A percentile compares a stretch with the other conserved stretches of the same genome.
Evolutionary conservation across 1,140 invertebrate genomes (phyloP).

Genomic region (Globodera rostochiensis): DNA sequence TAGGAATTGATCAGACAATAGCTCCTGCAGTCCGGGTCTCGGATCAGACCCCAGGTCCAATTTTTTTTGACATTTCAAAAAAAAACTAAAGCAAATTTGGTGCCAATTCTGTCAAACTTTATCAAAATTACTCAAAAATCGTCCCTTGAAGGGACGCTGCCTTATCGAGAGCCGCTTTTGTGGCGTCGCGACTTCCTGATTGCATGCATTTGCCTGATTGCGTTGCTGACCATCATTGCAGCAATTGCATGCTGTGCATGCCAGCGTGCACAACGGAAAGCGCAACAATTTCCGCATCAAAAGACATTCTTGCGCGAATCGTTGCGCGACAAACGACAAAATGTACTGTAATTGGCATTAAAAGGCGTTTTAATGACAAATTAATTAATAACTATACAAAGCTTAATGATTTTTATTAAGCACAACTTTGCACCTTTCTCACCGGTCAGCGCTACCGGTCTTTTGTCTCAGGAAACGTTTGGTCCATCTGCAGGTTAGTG

Average conservation of each 20-base stretch:
- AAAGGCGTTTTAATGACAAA: too few species aligned
- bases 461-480: background rate
- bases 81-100: too few species aligned
- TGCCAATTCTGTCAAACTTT: background rate
- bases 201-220: constrained; percentile 22
- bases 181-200: constrained; percentile 56
- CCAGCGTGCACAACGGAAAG: background rate
- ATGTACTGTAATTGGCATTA: background rate
- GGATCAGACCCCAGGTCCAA: too few species aligned
- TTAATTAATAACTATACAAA: too few species aligned
- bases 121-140: constrained; percentile 12
- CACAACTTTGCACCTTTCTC: background rate
- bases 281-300: background rate
- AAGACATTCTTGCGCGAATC: constrained; percentile 23
- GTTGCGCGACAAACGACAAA: constrained; percentile 22
- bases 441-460: background rate
- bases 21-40: too few species aligned
- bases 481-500: background rate
- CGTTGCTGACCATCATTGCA: constrained; percentile 1
- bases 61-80: too few species aligned
- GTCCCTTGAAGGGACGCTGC: constrained; percentile 55
- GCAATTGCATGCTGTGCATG: constrained; percentile 6
- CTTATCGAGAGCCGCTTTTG: constrained; percentile 60
- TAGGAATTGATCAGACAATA: too few species aligned
- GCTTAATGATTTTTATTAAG: background rate